A percentile compares a stretch with the other conserved stretches of the same genome.
phyloP scores from a whole-genome alignment of 2,797 vertebrate species.

The Aplochiton taeniatus region DNA sequence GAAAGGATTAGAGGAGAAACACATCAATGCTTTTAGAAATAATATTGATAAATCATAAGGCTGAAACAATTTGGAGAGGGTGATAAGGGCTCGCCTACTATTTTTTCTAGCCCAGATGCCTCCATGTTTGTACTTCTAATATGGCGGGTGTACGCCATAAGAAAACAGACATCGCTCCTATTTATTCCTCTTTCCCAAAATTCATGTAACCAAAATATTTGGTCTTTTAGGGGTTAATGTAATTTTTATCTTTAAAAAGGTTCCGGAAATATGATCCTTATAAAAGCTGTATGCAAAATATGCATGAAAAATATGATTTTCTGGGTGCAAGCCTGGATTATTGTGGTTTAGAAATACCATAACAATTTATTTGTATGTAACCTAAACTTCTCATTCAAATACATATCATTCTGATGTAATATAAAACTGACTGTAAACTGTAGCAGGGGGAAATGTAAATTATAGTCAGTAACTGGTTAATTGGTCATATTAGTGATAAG shows the following conservation, averaged over 20 bases:
- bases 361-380: too few relatives aligned
- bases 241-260: conserved; percentile 9
- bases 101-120: conserved; percentile 68
- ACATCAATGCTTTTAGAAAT: conserved; percentile 27
- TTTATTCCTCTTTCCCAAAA: conserved; percentile 49
- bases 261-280: conserved; percentile 5
- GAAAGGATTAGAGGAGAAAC: conserved; percentile 35
- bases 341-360: background rate
- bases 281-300: conserved; percentile 5
- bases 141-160: conserved; percentile 76
- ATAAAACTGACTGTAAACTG: background rate
- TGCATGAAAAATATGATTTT: too few relatives aligned
- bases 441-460: conserved; percentile 1
- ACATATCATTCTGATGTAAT: background rate
- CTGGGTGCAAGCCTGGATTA: too few relatives aligned
- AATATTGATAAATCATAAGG: conserved; percentile 39
- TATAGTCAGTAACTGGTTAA: conserved; percentile 5
- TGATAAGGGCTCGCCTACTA: conserved; percentile 64
- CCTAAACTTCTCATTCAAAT: background rate
- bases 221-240: conserved; percentile 4
- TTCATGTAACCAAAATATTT: conserved; percentile 29
- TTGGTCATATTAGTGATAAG: background rate
- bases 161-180: conserved; percentile 58
- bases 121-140: conserved; percentile 78
- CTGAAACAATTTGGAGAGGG: conserved; percentile 51